Evolutionary conservation across 2,888 invertebrate species (phyloP).

Genomic region (Fabriciana adippe): DNA sequence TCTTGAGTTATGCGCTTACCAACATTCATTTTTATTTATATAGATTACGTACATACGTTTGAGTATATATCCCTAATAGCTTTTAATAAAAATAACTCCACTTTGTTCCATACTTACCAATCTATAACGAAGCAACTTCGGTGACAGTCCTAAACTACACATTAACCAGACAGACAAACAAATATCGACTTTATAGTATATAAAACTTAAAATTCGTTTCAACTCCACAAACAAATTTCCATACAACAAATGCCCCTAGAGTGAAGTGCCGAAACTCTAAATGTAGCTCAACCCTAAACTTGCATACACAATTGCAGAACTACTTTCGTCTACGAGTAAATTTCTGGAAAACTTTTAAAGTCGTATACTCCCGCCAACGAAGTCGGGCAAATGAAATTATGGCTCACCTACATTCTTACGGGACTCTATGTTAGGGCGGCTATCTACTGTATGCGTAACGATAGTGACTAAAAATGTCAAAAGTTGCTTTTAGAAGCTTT

Average conservation of each 20-base stretch:
- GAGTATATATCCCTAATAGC: too few species aligned
- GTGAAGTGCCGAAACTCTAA: constrained; percentile 25
- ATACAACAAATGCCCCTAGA: constrained; percentile 16
- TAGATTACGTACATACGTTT: too few species aligned
- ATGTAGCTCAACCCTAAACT: constrained; percentile 27
- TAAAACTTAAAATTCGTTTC: constrained; percentile 10
- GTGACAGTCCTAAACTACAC: background rate
- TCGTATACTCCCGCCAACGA: constrained; percentile 26
- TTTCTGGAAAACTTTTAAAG: constrained; percentile 28
- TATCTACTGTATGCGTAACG: background rate
- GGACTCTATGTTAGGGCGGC: constrained; percentile 3
- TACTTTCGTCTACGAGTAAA: constrained; percentile 26
- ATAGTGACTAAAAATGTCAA: background rate
- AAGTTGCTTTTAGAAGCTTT: too few species aligned
- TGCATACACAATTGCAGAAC: constrained; percentile 28
- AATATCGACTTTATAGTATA: background rate
- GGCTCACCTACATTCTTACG: constrained; percentile 27
- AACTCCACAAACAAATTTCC: background rate
- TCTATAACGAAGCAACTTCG: background rate
- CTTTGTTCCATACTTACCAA: too few species aligned
- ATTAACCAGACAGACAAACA: background rate
- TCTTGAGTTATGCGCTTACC: too few species aligned
- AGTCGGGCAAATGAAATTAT: constrained; percentile 32
- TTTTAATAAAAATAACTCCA: too few species aligned
- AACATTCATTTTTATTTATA: too few species aligned